Base-by-base conservation (phyloP, 2,888 invertebrate species). In the Yponomeuta cagnagella region DNA sequence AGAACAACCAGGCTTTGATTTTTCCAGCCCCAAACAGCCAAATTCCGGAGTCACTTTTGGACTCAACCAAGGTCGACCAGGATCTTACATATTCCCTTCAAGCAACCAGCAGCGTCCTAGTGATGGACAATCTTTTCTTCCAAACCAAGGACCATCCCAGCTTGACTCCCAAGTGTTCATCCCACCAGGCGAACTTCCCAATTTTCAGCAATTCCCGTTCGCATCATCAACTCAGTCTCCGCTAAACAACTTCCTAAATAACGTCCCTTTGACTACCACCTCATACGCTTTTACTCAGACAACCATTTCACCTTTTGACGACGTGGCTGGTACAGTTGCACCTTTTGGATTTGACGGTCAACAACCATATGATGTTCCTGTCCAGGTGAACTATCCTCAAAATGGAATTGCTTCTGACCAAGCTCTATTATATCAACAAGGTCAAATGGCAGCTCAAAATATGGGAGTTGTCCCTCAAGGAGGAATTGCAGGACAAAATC, bases 271-370 rank as follows among this genome's bases (percentile, higher is more conserved):
- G 1, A 83, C 83, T 0, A 84, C 83, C 2, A 82, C 80, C 0
- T 80, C 84, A 0, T 83, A 81, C 70, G 84, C 82, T 1, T 82
- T 81, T 68, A 77, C 82, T 3, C 84, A 83, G 70, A 84, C 83
- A 3, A 84, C 84, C 0, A 84, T 81, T 3, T 82, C 75, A 69
- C 78, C 82, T n/a, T 74, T 80, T 9, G 66, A 71, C 9, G 10
- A 48, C 10, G 72, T 66, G 23, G 23, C 52, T 30, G 23, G 6
- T 12, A 68, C 68, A 31, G 68, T 30, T 5, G 33, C 30, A 31
- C 12, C 65, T 5, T 31, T 65, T 65, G 65, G 65, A 10, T 15
- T 68, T n/a, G 68, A 68, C n/a, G 37, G n/a, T 10, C 68, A 48
- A 43, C 68, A 43, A 43, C 68, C 68, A 23, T 43, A 12, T 68